Conservation (phyloP, 2,797 vertebrate genomes). For the Taeniopygia guttata region DNA sequence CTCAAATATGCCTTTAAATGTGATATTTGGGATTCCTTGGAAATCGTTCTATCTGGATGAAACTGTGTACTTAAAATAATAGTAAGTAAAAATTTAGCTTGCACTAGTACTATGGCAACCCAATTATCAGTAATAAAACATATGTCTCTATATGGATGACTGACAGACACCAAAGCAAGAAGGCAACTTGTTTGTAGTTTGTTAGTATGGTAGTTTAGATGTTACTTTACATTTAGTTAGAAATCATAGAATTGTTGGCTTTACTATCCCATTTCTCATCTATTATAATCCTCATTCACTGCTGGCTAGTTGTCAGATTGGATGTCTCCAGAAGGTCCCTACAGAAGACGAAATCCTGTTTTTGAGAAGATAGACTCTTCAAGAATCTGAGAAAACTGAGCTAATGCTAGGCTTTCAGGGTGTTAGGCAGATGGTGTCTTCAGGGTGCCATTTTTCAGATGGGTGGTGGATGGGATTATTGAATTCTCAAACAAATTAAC, state of each 20-base stretch:
- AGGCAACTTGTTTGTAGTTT: not conserved
- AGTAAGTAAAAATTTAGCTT: not conserved
- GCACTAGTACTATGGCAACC: not conserved
- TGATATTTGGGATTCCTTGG: not conserved
- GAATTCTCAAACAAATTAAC: not conserved
- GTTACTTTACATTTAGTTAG: not conserved
- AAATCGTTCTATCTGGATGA: not conserved
- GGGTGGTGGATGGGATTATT: not conserved
- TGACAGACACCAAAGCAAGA: not conserved
- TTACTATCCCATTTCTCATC: not conserved
- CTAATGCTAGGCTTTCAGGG: not conserved
- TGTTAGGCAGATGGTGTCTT: not conserved
- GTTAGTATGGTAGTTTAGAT: not conserved
- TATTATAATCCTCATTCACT: not conserved
- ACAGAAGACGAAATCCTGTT: not conserved
- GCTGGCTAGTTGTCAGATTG: not conserved
- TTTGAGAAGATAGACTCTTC: not conserved
- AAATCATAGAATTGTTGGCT: not conserved
- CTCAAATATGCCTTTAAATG: not conserved
- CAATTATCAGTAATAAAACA: not conserved
- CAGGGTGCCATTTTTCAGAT: not conserved
- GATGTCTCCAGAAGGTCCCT: not conserved
- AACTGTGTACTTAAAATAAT: not conserved
- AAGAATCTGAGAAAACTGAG: not conserved
- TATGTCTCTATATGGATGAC: not conserved